Evolutionary conservation across 2,113 vertebrate species (phyloP), one percentile per base, ranked within the genome.

Genomic region (Dicrurus megarhynchus): DNA sequence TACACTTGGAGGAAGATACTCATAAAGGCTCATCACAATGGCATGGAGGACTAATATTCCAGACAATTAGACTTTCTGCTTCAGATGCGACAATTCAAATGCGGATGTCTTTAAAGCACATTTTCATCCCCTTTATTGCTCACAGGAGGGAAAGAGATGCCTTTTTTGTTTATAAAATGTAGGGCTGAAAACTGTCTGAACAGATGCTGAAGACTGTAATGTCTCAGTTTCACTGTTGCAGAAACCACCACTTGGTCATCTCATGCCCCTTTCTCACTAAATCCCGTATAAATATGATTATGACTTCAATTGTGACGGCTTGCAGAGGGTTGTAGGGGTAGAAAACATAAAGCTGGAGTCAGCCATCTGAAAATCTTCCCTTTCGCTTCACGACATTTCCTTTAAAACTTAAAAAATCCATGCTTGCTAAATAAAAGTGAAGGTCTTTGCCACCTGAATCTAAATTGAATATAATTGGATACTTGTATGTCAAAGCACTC

Each of bases 381-480:
- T 96, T 90, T 91, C 89, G 85, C 93, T 96, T 97, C 97, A 91
- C 53, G 97, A 92, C 78, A 91, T 96, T 96, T 97, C 78, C 91
- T 98, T 97, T 95, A 95, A 97, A 98, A 97, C 81, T 49, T 89
- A 94, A 60, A 83, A 95, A 95, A 94, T 90, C 91, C 70, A 46
- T 61, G 86, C 73, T 88, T 49, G 70, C 85, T 89, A 92, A 94
- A 95, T 87, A 97, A 97, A 98, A 97, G 95, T 76, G 88, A 97
- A 97, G 95, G 96, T 96, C 94, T 91, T 96, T 93, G 94, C 92
- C 94, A 96, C 94, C 84, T 87, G 84, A 93, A 95, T 94, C 95
- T 94, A 98, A 97, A 97, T 94, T 91, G 95, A 95, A 97, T 95
- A 96, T 97, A 98, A 98, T 97, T 98, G 97, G 97, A 91, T 94